These are phyloP conservation scores for Nyctibius grandis DNA, from an alignment of 2,797 vertebrate genomes.

Conservation along the genomic window DNA sequence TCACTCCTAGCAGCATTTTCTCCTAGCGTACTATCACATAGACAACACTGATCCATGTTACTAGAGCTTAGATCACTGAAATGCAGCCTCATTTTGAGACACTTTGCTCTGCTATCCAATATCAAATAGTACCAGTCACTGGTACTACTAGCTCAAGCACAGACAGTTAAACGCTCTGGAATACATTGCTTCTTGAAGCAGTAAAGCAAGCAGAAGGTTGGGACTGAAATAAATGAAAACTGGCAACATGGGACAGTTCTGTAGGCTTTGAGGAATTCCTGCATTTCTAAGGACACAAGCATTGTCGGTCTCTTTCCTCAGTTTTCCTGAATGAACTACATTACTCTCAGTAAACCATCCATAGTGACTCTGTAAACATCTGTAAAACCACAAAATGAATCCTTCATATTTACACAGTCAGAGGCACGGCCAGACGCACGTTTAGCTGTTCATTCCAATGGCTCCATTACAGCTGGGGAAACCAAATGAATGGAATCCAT, in stretches of 20 bases:
- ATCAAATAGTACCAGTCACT: background rate
- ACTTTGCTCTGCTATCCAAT: background rate
- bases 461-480: background rate
- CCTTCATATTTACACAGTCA: background rate
- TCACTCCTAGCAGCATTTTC: background rate
- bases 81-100: background rate
- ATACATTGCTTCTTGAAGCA: background rate
- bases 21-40: background rate
- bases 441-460: background rate
- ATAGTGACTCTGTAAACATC: background rate
- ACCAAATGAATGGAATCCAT: background rate
- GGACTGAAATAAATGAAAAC: background rate
- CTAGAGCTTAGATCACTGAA: background rate
- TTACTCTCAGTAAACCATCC: background rate
- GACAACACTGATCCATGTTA: background rate
- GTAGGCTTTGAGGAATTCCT: background rate
- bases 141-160: background rate
- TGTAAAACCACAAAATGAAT: background rate
- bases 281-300: background rate
- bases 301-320: background rate
- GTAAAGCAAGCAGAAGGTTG: background rate
- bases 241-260: background rate
- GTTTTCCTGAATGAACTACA: background rate
- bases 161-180: background rate
- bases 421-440: accelerated